Base-by-base conservation (phyloP, 2,113 vertebrate species). In the Arothron firmamentum region DNA sequence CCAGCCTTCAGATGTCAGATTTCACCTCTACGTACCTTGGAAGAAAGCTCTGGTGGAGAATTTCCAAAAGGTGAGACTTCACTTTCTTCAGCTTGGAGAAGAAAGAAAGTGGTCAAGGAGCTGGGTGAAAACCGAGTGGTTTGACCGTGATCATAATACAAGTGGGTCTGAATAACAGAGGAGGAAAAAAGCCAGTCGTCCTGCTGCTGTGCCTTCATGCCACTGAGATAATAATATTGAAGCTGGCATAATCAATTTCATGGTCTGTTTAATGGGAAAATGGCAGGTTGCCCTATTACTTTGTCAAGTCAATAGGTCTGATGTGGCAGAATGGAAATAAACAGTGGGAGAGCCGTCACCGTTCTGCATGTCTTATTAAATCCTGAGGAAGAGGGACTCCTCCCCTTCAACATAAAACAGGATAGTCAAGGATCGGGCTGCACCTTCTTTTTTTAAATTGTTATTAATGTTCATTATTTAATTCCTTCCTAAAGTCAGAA, bases 261-360 rank as follows among this genome's bases (percentile, higher is more conserved):
- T 55, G 72, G 64, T 75, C 61, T 59, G 51, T 76, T 78, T 65
- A 76, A 83, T 77, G 70, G 68, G 68, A 62, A 77, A 75, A 68
- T 73, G 70, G 23, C 69, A 69, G 63, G 54, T 63, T 70, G 72
- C 80, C 52, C 47, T 41, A 67, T 79, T 75, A 67, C 65, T 69
- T 62, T 64, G 57, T 59, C 52, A 21, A 73, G 57, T 69, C 62
- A 43, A 48, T 69, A 71, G 70, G 63, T 70, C 67, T 70, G 73
- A 81, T 73, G 71, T 42, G 60, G 46, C 51, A 49, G 65, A 74
- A 70, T 72, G 38, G 68, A 74, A 21, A 20, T 48, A 62, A 72
- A 72, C 70, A 72, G 25, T 49, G 58, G 57, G 31, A 43, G 56
- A 65, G 45, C 63, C 53, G 56, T 67, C 43, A 60, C 51, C 20